Evolutionary conservation across 2,797 vertebrate species (phyloP).

Genomic region (Arnoldichthys spilopterus): DNA sequence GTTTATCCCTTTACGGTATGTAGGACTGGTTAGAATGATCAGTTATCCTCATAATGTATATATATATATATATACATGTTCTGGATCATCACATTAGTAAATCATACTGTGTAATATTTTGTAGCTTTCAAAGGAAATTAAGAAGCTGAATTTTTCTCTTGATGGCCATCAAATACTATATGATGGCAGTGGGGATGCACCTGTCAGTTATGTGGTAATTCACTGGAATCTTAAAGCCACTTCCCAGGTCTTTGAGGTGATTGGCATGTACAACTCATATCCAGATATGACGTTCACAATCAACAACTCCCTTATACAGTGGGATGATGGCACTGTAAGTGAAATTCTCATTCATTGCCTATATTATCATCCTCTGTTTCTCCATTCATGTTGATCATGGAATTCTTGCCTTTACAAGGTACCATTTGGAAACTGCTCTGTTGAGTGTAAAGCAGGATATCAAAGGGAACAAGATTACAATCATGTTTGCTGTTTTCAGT

Average conservation of each 20-base stretch:
- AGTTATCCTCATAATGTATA: constrained; percentile 59
- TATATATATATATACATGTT: constrained; percentile 39
- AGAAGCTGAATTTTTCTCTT: constrained; percentile 81
- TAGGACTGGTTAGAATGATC: neutral
- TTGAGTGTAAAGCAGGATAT: constrained; percentile 70
- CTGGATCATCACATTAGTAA: neutral
- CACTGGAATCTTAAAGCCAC: constrained; percentile 75
- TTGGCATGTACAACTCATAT: constrained; percentile 72
- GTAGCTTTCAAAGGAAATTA: constrained; percentile 82
- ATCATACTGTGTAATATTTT: neutral
- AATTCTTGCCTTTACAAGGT: constrained; percentile 60
- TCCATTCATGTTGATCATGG: neutral
- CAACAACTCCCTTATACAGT: constrained; percentile 68
- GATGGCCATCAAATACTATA: constrained; percentile 75
- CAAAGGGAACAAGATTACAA: constrained; percentile 59
- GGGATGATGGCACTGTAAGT: constrained; percentile 72
- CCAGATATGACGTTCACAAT: constrained; percentile 64
- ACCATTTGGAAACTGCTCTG: constrained; percentile 74
- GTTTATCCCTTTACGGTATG: constrained; percentile 84
- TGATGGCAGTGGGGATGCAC: constrained; percentile 73
- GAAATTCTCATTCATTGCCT: neutral
- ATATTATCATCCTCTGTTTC: neutral
- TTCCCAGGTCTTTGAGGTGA: constrained; percentile 56
- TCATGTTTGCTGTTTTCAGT: constrained; percentile 80
- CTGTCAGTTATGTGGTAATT: constrained; percentile 73